These are phyloP conservation scores for Azemiops feae DNA, from an alignment of 2,113 vertebrate genomes.

Conservation along the genomic window DNA sequence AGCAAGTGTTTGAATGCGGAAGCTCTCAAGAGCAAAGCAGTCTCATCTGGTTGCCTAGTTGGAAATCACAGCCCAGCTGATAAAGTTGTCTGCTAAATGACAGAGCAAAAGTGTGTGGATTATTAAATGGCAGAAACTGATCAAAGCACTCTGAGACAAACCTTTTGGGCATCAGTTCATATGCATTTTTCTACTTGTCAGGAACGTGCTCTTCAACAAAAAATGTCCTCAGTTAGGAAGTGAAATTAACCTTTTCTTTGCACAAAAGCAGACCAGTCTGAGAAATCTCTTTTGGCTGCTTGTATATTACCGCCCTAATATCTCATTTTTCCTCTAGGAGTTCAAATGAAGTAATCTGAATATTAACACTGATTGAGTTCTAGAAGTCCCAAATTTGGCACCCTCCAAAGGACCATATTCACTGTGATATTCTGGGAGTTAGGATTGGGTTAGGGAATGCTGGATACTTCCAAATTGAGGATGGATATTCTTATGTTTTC, in stretches of 20 bases:
- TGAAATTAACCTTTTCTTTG: constrained; percentile 39
- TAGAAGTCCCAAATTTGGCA: not conserved
- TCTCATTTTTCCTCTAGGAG: not conserved
- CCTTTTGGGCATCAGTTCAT: constrained; percentile 41
- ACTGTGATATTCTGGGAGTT: not conserved
- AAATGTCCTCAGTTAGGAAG: constrained; percentile 4
- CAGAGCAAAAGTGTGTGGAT: constrained; percentile 51
- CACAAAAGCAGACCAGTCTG: not conserved
- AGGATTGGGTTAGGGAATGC: not conserved
- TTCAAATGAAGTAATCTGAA: not conserved
- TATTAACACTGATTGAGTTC: not conserved
- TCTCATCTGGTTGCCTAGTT: constrained; percentile 52
- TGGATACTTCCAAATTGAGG: not conserved
- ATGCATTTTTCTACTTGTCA: constrained; percentile 29
- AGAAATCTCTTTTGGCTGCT: not conserved
- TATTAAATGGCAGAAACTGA: constrained; percentile 54
- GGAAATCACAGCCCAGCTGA: constrained; percentile 58
- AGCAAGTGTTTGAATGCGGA: constrained; percentile 40
- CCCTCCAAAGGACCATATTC: not conserved
- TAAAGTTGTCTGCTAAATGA: constrained; percentile 54
- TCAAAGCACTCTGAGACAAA: constrained; percentile 55
- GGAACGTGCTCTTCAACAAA: constrained; percentile 34
- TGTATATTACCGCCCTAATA: not conserved
- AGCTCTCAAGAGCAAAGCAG: constrained; percentile 39
- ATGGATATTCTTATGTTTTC: not conserved